These are phyloP conservation scores for Pyrocoelia pectoralis DNA, from an alignment of 2,888 invertebrate genomes.

Conservation along the genomic window DNA sequence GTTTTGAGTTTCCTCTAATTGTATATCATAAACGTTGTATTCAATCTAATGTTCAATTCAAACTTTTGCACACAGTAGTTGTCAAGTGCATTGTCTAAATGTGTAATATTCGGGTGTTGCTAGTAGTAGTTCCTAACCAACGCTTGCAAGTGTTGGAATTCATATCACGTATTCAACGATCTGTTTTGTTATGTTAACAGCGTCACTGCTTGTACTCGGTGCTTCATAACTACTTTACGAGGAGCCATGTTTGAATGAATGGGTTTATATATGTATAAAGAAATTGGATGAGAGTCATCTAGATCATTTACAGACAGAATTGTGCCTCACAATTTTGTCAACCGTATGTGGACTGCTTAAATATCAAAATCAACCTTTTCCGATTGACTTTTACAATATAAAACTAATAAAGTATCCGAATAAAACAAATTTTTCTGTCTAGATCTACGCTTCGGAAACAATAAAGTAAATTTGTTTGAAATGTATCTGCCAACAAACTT, in stretches of 20 bases:
- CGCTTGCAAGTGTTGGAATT: not conserved
- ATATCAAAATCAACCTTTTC: no score
- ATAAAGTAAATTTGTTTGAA: no score
- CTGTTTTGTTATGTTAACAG: constrained; percentile 9
- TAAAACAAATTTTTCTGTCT: no score
- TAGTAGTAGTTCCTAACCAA: not conserved
- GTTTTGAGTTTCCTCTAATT: not conserved
- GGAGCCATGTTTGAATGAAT: not conserved
- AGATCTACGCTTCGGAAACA: no score
- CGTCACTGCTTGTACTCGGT: not conserved
- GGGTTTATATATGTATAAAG: not conserved
- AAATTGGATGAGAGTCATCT: no score
- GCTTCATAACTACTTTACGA: not conserved
- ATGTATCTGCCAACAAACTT: no score
- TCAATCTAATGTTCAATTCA: not conserved
- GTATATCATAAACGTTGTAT: not conserved
- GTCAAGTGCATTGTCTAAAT: constrained; percentile 4
- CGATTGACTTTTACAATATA: no score
- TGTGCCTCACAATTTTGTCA: no score
- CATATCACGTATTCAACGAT: constrained; percentile 8
- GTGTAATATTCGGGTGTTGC: not conserved
- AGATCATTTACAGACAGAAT: no score
- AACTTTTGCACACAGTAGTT: not conserved
- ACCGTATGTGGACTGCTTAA: no score
- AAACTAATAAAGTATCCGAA: no score